These are phyloP conservation scores for Hemitrygon akajei DNA, from an alignment of 2,797 vertebrate genomes.

Conservation along the genomic window DNA sequence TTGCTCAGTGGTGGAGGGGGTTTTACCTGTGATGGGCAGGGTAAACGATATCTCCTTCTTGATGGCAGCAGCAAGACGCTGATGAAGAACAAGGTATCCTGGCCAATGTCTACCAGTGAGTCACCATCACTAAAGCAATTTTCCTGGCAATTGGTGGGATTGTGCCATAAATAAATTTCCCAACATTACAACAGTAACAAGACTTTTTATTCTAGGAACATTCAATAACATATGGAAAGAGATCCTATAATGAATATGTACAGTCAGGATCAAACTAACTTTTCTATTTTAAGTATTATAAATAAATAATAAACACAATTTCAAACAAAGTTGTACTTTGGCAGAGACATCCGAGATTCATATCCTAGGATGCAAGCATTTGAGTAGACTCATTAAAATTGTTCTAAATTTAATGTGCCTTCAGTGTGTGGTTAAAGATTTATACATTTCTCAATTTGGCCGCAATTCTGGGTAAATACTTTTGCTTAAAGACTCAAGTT, in stretches of 20 bases:
- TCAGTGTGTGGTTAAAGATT: conserved; percentile 15
- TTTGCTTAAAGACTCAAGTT: conserved; percentile 21
- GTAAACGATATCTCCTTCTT: no score
- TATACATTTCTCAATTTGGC: conserved; percentile 14
- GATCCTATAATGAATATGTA: neutral
- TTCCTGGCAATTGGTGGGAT: neutral
- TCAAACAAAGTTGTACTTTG: neutral
- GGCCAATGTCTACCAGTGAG: neutral
- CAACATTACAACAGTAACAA: neutral
- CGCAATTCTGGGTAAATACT: neutral
- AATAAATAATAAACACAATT: conserved; percentile 17
- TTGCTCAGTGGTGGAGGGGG: no score
- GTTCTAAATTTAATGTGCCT: neutral
- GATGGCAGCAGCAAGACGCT: neutral
- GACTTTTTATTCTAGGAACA: no score
- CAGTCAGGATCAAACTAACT: neutral
- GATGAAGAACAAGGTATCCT: neutral
- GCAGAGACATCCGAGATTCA: neutral
- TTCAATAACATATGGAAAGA: neutral
- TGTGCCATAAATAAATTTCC: neutral
- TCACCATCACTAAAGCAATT: neutral
- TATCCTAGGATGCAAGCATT: neutral
- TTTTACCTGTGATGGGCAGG: no score
- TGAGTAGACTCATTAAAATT: neutral
- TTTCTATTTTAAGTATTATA: neutral